These are phyloP conservation scores for Taxidea taxus DNA, from an alignment of 2,113 vertebrate genomes.

Conservation along the genomic window DNA sequence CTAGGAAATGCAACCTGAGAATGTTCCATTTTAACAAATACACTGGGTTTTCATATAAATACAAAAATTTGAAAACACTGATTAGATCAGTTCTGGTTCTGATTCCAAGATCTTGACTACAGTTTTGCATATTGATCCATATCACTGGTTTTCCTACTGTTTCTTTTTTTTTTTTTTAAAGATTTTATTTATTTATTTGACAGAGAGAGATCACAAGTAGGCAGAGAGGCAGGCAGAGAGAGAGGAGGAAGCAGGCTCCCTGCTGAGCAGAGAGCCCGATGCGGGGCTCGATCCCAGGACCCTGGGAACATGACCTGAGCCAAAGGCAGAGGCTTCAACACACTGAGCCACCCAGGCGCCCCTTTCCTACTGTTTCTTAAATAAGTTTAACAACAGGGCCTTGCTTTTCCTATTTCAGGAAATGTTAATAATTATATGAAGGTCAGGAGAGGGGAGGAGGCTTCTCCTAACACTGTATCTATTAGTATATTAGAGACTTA, in stretches of 20 bases:
- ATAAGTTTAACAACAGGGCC: neutral
- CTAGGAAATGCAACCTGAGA: neutral
- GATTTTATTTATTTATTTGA: too few species aligned
- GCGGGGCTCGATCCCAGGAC: too few species aligned
- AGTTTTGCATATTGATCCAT: neutral
- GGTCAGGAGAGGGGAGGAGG: neutral
- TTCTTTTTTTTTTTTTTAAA: too few species aligned
- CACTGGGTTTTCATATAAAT: neutral
- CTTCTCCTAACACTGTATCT: neutral
- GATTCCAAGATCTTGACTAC: slow-evolving; percentile 3
- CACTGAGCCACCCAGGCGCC: too few species aligned
- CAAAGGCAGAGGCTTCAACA: too few species aligned
- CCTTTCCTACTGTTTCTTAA: neutral
- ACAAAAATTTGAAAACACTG: neutral
- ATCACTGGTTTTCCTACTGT: neutral
- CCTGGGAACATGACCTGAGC: too few species aligned
- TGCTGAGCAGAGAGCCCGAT: too few species aligned
- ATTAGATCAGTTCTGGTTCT: neutral
- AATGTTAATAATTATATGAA: slow-evolving; percentile 4
- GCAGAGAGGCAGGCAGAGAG: too few species aligned
- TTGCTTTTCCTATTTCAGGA: slow-evolving; percentile 21
- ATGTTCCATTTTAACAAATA: slow-evolving; percentile 19
- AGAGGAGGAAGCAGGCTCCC: too few species aligned
- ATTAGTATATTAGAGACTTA: neutral
- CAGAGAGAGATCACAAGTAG: too few species aligned